Percentiles rank a stretch among this genome's conserved stretches.
These are phyloP conservation scores for Pristionchus japonicus DNA, from an alignment of 2,888 invertebrate species.

Conservation along the genomic window DNA sequence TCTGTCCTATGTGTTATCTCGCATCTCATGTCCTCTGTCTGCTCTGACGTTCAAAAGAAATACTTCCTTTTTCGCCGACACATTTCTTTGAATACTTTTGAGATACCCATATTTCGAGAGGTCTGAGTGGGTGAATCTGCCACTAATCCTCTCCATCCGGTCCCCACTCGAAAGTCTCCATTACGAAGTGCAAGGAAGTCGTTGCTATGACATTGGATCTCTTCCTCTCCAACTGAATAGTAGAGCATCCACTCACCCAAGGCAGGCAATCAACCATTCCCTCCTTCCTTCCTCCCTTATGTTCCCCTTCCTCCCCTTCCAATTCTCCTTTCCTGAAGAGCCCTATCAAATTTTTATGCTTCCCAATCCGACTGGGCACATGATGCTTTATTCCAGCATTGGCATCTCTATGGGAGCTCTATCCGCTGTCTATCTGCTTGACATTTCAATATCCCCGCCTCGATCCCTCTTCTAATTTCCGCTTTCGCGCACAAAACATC, in stretches of 20 bases:
- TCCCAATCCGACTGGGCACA: not conserved
- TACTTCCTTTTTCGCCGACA: too few relatives aligned
- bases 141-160: not conserved
- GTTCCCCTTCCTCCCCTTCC: not conserved
- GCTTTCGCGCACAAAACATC: not conserved
- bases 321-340: not conserved
- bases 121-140: not conserved
- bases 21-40: too few relatives aligned
- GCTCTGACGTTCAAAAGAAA: too few relatives aligned
- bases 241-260: not conserved
- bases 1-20: not conserved
- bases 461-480: constrained; percentile 16
- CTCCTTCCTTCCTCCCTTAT: constrained; percentile 1
- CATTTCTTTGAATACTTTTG: too few relatives aligned
- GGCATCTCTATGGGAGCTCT: not conserved
- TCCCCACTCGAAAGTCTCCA: not conserved
- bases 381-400: not conserved
- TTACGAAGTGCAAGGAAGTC: constrained; percentile 5
- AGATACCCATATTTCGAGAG: not conserved
- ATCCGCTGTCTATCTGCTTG: not conserved
- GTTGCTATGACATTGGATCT: constrained; percentile 36
- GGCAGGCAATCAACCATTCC: not conserved
- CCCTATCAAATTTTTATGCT: constrained; percentile 19
- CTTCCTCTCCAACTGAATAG: not conserved
- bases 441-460: constrained; percentile 26